These are phyloP conservation scores for Columba guinea DNA, from an alignment of 2,797 vertebrate species.

Conservation along the genomic window DNA sequence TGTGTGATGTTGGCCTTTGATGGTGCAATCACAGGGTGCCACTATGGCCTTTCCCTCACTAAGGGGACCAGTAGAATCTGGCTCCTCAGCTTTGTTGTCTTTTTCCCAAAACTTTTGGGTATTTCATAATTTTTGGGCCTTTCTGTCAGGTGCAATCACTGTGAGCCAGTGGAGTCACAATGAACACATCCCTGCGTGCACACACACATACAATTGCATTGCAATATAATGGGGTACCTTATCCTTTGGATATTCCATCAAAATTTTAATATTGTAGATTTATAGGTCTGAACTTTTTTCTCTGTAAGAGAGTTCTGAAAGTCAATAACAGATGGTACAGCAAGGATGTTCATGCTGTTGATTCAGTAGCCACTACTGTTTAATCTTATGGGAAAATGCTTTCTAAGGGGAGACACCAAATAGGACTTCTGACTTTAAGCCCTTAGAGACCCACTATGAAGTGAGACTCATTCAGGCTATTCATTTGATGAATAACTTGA, in stretches of 20 bases:
- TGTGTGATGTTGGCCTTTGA: background rate
- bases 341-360: background rate
- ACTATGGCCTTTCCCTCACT: background rate
- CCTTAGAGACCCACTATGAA: background rate
- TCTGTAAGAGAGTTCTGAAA: background rate
- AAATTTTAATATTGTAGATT: background rate
- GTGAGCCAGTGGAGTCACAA: background rate
- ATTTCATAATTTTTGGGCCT: background rate
- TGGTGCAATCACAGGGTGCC: background rate
- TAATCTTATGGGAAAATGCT: background rate
- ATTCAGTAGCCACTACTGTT: background rate
- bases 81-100: background rate
- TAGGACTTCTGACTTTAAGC: background rate
- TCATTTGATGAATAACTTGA: background rate
- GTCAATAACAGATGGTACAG: background rate
- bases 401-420: background rate
- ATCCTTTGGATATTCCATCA: background rate
- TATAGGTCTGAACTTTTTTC: background rate
- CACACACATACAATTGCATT: background rate
- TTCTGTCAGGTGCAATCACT: background rate
- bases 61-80: background rate
- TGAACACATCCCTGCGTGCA: background rate
- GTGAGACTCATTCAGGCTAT: background rate
- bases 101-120: background rate
- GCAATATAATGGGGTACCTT: background rate